phyloP scores from a whole-genome alignment of 2,113 vertebrate species.

The Rattus norvegicus region GRCr8 NC_086023.1:93157001-93157500 shows the following conservation, averaged over 20 bases:
- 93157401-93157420: background rate
- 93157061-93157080: background rate
- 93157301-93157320: background rate
- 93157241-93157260: background rate
- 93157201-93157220: background rate
- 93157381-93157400: background rate
- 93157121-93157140: background rate
- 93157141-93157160: background rate
- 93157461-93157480: background rate
- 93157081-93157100: background rate
- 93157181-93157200: background rate
- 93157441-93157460: background rate
- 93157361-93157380: background rate
- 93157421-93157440: background rate
- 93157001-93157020: background rate
- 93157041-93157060: background rate
- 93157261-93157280: background rate
- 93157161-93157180: background rate
- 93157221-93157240: background rate
- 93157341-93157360: background rate
- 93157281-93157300: background rate
- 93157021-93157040: background rate
- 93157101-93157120: background rate
- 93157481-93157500: background rate
- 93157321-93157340: background rate